A percentile compares a stretch with the other conserved stretches of the same genome.
Conservation (phyloP, 2,888 invertebrate genomes). For the Corythucha ciliata region DNA sequence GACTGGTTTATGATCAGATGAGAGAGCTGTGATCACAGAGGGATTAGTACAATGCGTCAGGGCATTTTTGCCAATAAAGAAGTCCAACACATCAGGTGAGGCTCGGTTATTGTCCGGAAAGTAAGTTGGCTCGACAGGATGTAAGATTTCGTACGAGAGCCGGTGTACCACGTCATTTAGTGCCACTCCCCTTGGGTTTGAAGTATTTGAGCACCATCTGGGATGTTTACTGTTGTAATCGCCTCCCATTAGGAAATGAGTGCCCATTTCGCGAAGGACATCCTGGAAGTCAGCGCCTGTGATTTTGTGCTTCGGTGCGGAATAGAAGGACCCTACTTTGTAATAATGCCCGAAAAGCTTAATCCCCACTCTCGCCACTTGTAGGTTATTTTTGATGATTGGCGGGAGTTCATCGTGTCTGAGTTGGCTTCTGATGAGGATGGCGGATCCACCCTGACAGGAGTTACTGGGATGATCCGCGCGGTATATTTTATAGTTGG, state of each 20-base stretch:
- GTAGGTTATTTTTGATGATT: neutral
- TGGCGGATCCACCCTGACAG: neutral
- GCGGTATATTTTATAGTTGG: neutral
- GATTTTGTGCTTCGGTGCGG: neutral
- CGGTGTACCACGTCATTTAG: no score
- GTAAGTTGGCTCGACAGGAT: no score
- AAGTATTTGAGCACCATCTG: neutral
- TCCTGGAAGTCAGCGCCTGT: neutral
- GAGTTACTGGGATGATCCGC: slow-evolving; percentile 11
- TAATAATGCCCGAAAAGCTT: neutral
- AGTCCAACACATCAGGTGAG: no score
- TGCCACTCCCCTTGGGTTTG: slow-evolving; percentile 1
- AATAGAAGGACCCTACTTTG: slow-evolving; percentile 4
- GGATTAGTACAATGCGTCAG: no score
- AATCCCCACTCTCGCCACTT: neutral
- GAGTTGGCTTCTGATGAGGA: neutral
- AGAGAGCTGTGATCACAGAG: no score
- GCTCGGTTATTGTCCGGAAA: no score
- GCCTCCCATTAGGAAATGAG: slow-evolving; percentile 3
- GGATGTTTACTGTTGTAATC: slow-evolving; percentile 10
- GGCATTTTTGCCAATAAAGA: no score
- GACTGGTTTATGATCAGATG: no score
- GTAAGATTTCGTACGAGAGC: no score
- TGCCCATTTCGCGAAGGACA: neutral
- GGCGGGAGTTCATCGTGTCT: slow-evolving; percentile 1